Evolutionary conservation across 2,113 vertebrate species (phyloP), one percentile per base, ranked within the genome.

Genomic region (Silurus glanis): DNA sequence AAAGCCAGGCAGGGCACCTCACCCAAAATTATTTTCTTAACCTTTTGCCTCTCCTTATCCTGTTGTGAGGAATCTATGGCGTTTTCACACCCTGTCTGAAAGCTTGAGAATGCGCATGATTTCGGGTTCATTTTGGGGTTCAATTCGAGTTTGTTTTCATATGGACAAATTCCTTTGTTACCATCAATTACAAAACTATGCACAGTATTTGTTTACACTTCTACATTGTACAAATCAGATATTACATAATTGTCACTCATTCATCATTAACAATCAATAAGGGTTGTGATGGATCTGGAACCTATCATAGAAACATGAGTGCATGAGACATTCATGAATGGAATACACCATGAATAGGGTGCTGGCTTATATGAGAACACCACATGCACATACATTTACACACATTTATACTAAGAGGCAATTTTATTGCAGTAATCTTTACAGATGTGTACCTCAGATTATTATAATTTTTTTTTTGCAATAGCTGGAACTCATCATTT

Each of bases 21-120:
- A 45, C 6, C 37, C 14, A 74, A 47, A 82, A 72, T 25, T 66
- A n/a, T 8, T n/a, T 72, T 1, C 69, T 72, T 9, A 25, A 81
- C 87, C 83, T 82, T 80, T 23, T 14, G 59, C 28, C 47, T 74
- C 23, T 87, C 21, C 45, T 58, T 86, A 49, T 75, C 74, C 82
- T 21, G 17, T 49, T 79, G 47, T 62, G 55, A 58, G 59, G 37
- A 13, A 45, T 47, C 6, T 51, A 25, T 78, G 79, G 47, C 5
- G 61, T 85, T 55, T 87, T 71, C 84, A 71, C 83, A 79, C 66
- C 56, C 19, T 55, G 45, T n/a, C 17, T 47, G 28, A 17, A 80
- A 12, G 25, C 7, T 12, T 45, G 56, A 45, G 79, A 19, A 28
- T n/a, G 2, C 16, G 13, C 12, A 5, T 1, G 2, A 59, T 37